Conservation (phyloP, 1,140 invertebrate species). For the Drosophila sproati region DNA sequence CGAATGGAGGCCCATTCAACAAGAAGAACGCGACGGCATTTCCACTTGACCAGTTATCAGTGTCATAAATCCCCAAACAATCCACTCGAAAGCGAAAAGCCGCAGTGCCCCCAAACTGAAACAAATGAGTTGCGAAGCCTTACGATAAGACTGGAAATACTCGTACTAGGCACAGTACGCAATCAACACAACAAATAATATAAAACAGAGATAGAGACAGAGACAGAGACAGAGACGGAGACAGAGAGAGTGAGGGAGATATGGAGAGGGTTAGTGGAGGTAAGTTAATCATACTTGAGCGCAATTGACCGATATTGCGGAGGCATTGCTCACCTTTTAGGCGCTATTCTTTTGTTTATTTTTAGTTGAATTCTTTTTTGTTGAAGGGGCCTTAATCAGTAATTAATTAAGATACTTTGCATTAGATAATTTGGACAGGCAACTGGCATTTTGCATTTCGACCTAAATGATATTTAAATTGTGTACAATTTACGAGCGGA, state of each 20-base stretch:
- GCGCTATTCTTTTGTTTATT: constrained; percentile 8
- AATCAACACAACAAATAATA: constrained; percentile 27
- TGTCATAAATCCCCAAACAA: constrained; percentile 79
- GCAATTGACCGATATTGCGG: constrained; percentile 76
- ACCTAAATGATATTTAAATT: constrained; percentile 46
- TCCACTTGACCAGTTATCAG: constrained; percentile 78
- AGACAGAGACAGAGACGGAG: neutral
- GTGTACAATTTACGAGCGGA: constrained; percentile 68
- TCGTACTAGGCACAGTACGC: constrained; percentile 39
- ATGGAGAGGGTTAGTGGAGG: neutral
- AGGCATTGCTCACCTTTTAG: constrained; percentile 60
- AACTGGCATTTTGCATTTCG: constrained; percentile 19
- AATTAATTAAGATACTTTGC: constrained; percentile 82
- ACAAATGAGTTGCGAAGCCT: constrained; percentile 71
- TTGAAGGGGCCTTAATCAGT: constrained; percentile 55
- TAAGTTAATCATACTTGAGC: constrained; percentile 74
- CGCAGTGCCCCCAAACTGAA: constrained; percentile 53
- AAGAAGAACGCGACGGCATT: constrained; percentile 30
- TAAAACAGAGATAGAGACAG: constrained; percentile 8
- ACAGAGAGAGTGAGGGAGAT: neutral
- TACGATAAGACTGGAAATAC: constrained; percentile 34
- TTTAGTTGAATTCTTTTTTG: constrained; percentile 16
- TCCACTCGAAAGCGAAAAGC: constrained; percentile 70
- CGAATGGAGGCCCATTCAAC: constrained; percentile 12
- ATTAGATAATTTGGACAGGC: constrained; percentile 69